phyloP scores from a whole-genome alignment of 2,888 invertebrate species.

The Neoaliturus tenellus region DNA sequence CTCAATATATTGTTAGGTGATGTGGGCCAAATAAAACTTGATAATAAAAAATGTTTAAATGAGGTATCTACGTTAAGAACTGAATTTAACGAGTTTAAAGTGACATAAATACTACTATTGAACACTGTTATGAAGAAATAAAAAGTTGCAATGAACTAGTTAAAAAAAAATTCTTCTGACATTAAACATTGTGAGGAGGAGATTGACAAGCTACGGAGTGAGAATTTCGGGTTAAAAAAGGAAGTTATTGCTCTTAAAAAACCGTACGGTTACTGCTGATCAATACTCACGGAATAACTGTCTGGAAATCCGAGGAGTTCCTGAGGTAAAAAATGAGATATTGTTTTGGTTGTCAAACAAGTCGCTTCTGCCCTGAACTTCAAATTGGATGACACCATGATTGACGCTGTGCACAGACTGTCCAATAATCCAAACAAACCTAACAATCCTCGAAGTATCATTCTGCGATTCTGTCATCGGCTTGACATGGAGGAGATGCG shows the following conservation, averaged over 20 bases:
- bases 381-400: background rate
- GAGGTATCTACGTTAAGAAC: background rate
- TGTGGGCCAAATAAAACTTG: background rate
- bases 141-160: background rate
- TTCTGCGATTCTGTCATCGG: background rate
- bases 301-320: background rate
- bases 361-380: background rate
- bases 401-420: background rate
- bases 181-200: background rate
- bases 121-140: background rate
- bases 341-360: background rate
- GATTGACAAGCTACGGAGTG: background rate
- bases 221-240: background rate
- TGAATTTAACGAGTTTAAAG: background rate
- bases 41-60: background rate
- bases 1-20: background rate
- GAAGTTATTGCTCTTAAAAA: background rate
- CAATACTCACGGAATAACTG: background rate
- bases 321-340: background rate
- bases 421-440: background rate
- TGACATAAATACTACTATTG: background rate
- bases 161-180: background rate
- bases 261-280: background rate
- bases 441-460: background rate
- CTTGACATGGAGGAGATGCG: slow-evolving; percentile 8